Evolutionary conservation across 2,113 vertebrate species (phyloP).

Genomic region (Sphaerodactylus townsendi): DNA sequence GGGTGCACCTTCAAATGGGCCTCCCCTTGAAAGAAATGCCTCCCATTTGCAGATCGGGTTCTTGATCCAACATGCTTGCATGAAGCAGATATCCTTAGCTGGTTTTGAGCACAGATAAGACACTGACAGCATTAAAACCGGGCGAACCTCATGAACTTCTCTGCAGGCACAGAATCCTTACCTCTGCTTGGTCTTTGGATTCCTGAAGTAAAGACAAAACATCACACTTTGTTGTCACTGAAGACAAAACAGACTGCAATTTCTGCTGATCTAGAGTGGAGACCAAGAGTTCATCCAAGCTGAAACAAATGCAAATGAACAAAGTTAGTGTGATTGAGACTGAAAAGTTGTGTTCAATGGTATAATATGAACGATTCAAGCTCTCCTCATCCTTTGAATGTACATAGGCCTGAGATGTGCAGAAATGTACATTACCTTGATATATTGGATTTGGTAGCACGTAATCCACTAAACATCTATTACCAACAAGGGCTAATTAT

Average conservation of each 20-base stretch:
- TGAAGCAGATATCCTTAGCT: neutral
- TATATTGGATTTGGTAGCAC: neutral
- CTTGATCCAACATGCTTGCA: neutral
- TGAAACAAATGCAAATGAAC: conserved; percentile 55
- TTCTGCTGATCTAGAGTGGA: conserved; percentile 79
- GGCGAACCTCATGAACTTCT: neutral
- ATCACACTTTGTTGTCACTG: conserved; percentile 69
- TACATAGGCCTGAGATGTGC: neutral
- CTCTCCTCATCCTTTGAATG: too few species aligned
- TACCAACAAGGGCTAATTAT: neutral
- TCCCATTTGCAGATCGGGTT: neutral
- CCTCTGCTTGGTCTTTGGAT: conserved; percentile 80
- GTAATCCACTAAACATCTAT: neutral
- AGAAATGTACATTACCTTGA: neutral
- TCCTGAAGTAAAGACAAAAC: conserved; percentile 79
- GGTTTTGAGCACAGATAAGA: neutral
- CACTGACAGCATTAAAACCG: neutral
- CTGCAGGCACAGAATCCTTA: conserved; percentile 54
- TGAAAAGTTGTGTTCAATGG: neutral
- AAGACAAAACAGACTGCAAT: conserved; percentile 78
- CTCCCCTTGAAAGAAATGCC: neutral
- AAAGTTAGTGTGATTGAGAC: neutral
- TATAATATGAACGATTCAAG: neutral
- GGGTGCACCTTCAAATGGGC: too few species aligned
- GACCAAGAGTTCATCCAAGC: conserved; percentile 79